Evolutionary conservation across 2,888 invertebrate species (phyloP).

Genomic region (Branchellion lobata): DNA sequence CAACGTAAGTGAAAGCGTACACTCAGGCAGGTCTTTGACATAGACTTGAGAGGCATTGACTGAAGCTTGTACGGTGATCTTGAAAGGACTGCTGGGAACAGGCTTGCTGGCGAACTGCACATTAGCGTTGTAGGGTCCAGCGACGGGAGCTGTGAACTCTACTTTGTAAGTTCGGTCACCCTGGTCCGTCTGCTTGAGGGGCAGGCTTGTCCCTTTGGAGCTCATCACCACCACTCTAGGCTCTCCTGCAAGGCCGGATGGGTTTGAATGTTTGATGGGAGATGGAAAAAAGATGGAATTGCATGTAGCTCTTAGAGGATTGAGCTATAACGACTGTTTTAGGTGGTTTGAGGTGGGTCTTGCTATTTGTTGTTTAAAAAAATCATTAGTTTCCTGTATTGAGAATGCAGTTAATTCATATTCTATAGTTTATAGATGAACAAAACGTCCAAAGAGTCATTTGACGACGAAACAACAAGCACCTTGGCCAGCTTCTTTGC

Average conservation of each 20-base stretch:
- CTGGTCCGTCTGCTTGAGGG: slow-evolving; percentile 74
- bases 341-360: too few species aligned
- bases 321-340: background rate
- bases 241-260: slow-evolving; percentile 61
- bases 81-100: slow-evolving; percentile 60
- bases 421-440: too few species aligned
- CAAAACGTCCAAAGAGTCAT: too few species aligned
- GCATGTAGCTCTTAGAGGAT: background rate
- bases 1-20: background rate
- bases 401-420: too few species aligned
- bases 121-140: slow-evolving; percentile 59
- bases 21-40: slow-evolving; percentile 42
- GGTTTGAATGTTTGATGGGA: too few species aligned
- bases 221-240: slow-evolving; percentile 65
- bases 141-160: slow-evolving; percentile 60
- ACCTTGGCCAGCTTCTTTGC: slow-evolving; percentile 79
- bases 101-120: slow-evolving; percentile 59
- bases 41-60: slow-evolving; percentile 40
- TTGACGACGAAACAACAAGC: too few species aligned
- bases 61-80: slow-evolving; percentile 54
- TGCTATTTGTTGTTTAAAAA: too few species aligned
- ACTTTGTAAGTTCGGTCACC: slow-evolving; percentile 58
- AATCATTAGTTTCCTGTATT: too few species aligned
- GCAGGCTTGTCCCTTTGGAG: slow-evolving; percentile 68
- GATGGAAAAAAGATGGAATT: too few species aligned